Base-by-base conservation (phyloP, 2,113 vertebrate species). In the Cephalopholis sonnerati region DNA sequence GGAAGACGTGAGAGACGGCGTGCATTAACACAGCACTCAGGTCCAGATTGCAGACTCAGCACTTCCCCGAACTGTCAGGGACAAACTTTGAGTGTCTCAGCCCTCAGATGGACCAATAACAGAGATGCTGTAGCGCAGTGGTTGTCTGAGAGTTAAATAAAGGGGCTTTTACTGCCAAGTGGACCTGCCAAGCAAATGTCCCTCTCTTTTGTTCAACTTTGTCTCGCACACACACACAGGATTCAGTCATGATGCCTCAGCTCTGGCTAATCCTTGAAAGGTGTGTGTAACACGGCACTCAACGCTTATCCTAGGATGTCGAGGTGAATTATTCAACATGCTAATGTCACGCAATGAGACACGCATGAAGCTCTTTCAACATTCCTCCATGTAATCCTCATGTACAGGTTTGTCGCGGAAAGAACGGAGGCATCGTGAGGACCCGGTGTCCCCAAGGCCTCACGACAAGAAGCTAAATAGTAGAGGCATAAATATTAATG, bases 21-120 rank as follows among this genome's bases (percentile, higher is more conserved):
- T 91, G 92, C 92, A 92, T 93, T 92, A 92, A 92, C 54, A n/a
- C 86, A 78, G 92, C 94, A 94, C 93, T 95, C 91, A 93, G 79
- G 89, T 83, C 81, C 82, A 89, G 84, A 92, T 92, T 90, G 92
- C 89, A 68, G 85, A 95, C 86, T 93, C 94, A 92, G 93, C 92
- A 86, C 85, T 90, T 92, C 77, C 75, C 29, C 67, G 29, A 91
- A 87, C 90, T 92, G 91, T 88, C 86, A 80, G 87, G 76, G 86
- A 92, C 90, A 89, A 93, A 93, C 89, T 92, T 88, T 82, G 87
- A 93, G 90, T 86, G 88, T 92, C 80, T 88, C 46, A 5, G 36
- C 54, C 32, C 64, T 83, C 24, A 55, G 61, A 88, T 68, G 86
- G 86, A 76, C 82, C 81, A 79, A 78, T 79, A 74, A 67, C 66